Evolutionary conservation across 2,888 invertebrate genomes (phyloP), one percentile per base, ranked within the genome.

Genomic region (Micoletzkya japonica): DNA sequence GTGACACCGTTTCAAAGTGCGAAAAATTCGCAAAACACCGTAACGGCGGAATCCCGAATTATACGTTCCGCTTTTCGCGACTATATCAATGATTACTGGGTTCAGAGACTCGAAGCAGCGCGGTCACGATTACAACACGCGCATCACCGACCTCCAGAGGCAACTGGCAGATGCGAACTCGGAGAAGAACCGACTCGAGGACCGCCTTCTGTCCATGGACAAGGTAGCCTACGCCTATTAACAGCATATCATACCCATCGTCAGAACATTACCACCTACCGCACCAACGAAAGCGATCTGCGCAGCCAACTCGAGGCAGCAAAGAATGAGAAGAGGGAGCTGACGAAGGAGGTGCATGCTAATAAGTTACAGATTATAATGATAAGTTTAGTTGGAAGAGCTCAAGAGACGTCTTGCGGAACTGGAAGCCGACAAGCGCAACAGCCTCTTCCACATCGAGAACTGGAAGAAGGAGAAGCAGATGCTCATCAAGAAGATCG

Each of bases 381-480:
- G n/a, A 7, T 34, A 72, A n/a, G 70, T 74, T 44, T 81, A 84
- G 61, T 60, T 84, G 28, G 81, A 79, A 24, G 84, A 84, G 32
- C 66, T 82, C 63, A 81, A 81, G 70, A 70, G 78, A 49, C 75
- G 80, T 6, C 66, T 83, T 4, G 67, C 76, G 17, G 80, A 81
- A 60, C 72, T 81, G 24, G 81, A 85, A 36, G 71, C 76, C 32
- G 85, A 84, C 52, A 75, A 74, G 61, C 70, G 77, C 37, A 78
- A 76, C 67, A 72, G 75, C 59, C 70, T 72, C 26, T 76, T 79
- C 58, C 58, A 77, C 17, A 68, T 81, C 44, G 84, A 84, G 54
- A 76, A 80, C 57, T 83, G 82, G 81, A 85, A 82, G 73, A 79
- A 80, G 56, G 84, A 84, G 74, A 81, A 80, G 67, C 71, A 76